These are phyloP conservation scores for Bubo scandiacus DNA, from an alignment of 2,113 vertebrate genomes.

Conservation along the genomic window DNA sequence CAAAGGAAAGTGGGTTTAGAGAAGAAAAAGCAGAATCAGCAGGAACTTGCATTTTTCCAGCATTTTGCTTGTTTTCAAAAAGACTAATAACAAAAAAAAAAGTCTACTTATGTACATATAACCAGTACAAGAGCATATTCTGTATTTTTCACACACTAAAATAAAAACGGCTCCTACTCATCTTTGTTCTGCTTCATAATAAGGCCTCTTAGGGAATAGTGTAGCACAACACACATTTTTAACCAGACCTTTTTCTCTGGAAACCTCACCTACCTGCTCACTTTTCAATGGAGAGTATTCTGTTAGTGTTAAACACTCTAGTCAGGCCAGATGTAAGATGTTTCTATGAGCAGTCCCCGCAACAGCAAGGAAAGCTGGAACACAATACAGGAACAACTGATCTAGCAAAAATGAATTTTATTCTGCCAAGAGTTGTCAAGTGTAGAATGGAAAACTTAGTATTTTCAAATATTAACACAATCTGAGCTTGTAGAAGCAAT, in stretches of 20 bases:
- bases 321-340: neutral
- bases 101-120: neutral
- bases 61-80: neutral
- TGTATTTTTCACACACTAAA: neutral
- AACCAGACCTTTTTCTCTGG: neutral
- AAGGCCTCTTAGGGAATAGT: neutral
- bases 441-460: neutral
- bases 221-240: neutral
- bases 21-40: neutral
- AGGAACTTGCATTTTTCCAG: neutral
- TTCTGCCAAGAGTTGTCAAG: neutral
- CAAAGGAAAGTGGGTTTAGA: neutral
- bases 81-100: neutral
- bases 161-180: neutral
- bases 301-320: neutral
- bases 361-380: neutral
- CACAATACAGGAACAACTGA: neutral
- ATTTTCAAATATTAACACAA: constrained; percentile 9
- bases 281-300: neutral
- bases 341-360: neutral
- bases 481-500: neutral
- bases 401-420: neutral
- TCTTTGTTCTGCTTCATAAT: fast-evolving
- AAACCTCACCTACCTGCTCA: neutral
- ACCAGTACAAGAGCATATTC: neutral